Evolutionary conservation across 2,888 invertebrate genomes (phyloP), one percentile per base, ranked within the genome.

Genomic region (Podabrus alpinus): DNA sequence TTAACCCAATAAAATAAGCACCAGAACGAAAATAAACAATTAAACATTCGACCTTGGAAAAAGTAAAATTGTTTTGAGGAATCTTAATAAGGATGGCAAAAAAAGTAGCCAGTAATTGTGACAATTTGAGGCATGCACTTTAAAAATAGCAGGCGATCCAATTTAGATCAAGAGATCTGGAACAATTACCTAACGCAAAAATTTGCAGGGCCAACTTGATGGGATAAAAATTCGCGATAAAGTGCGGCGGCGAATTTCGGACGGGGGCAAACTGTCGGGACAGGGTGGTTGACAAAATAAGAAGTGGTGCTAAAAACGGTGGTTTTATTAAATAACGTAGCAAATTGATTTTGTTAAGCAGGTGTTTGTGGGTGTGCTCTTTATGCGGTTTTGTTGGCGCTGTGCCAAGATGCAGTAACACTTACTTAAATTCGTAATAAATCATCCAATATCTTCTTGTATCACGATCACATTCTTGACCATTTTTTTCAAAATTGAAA

Each of bases 341-440:
- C 71, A 76, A 81, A 81, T 78, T 80, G 80, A 79, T 82, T 81
- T 80, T 80, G 78, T 80, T 80, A 74, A 86, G 86, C 86, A 86
- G 86, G 86, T 86, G 86, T 86, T 84, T 82, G 86, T 87, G 86
- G 86, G 86, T 86, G 86, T 85, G 84, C 84, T 83, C 80, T 67
- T 45, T 78, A 80, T 82, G 78, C 81, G 75, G 69, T 71, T 75
- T 73, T 68, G 71, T 75, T 86, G 86, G 86, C 86, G 79, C 80
- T 76, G 73, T 80, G 84, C 86, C 86, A 86, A 81, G 81, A 79
- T 76, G 77, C 77, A 80, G 82, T 85, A 86, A 83, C 86, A 87
- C 86, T 86, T 83, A 86, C 86, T 83, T 79, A 81, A 81, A 79
- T 79, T 82, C 80, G 80, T 74, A 76, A 81, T 81, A 81, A 82